Conservation (phyloP, 2,797 vertebrate genomes). For the Adelosebastes latens region DNA sequence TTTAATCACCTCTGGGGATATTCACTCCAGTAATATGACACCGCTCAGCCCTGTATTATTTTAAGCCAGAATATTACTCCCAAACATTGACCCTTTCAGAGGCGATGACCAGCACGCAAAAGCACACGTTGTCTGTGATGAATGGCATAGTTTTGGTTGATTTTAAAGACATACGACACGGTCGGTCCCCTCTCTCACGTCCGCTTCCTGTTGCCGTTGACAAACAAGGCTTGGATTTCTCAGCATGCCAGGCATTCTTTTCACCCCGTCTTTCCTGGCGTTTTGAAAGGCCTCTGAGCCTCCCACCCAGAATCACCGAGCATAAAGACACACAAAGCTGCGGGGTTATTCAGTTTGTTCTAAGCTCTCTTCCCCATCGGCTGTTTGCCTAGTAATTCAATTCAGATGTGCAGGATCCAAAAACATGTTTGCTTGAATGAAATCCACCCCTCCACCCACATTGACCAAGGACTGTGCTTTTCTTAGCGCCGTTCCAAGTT, state of each 20-base stretch:
- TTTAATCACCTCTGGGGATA: constrained; percentile 34
- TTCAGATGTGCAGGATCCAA: constrained; percentile 86
- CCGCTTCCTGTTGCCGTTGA: constrained; percentile 85
- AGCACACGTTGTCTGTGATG: constrained; percentile 61
- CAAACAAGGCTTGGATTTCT: constrained; percentile 86
- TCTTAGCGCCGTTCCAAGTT: constrained; percentile 83
- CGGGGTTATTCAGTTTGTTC: constrained; percentile 85
- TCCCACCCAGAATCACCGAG: constrained; percentile 82
- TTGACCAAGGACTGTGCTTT: constrained; percentile 83
- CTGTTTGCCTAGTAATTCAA: constrained; percentile 88
- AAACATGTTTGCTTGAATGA: constrained; percentile 87
- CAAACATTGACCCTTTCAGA: constrained; percentile 58
- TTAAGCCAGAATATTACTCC: constrained; percentile 67
- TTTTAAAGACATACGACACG: constrained; percentile 81
- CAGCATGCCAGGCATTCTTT: constrained; percentile 85
- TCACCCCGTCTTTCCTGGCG: constrained; percentile 80
- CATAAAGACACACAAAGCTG: constrained; percentile 80
- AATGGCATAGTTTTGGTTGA: constrained; percentile 70
- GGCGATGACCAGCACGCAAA: constrained; percentile 64
- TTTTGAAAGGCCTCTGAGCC: constrained; percentile 81
- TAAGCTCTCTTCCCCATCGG: constrained; percentile 83
- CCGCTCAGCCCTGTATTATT: constrained; percentile 58
- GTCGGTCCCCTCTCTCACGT: constrained; percentile 81
- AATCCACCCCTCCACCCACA: constrained; percentile 83
- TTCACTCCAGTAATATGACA: constrained; percentile 49